phyloP scores from a whole-genome alignment of 1,140 invertebrate species.

The Drosophila eugracilis region DNA sequence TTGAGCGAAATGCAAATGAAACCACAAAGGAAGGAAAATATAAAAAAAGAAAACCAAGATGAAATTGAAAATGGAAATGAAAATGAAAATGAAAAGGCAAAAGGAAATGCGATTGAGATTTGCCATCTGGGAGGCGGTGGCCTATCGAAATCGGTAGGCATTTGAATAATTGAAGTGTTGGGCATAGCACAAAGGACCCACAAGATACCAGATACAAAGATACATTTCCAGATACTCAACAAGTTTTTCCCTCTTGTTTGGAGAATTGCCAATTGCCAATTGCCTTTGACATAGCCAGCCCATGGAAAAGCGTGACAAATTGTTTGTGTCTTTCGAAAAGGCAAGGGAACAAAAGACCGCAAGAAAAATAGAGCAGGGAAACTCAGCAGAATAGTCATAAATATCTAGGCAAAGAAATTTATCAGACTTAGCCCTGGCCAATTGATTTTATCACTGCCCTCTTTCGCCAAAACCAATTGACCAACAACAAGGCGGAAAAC shows the following conservation, averaged over 20 bases:
- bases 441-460: conserved; percentile 52
- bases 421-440: conserved; percentile 48
- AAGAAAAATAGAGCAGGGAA: conserved; percentile 4
- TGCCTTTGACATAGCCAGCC: conserved; percentile 54
- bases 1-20: conserved; percentile 62
- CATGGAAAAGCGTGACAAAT: conserved; percentile 69
- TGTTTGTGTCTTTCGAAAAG: conserved; percentile 31
- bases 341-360: conserved; percentile 8
- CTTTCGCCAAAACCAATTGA: conserved; percentile 18
- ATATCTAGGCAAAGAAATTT: conserved; percentile 48
- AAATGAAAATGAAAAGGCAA: conserved; percentile 15
- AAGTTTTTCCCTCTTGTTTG: conserved; percentile 43
- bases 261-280: conserved; percentile 45
- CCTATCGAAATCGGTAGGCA: conserved; percentile 35
- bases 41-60: conserved; percentile 20
- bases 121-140: conserved; percentile 7
- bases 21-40: conserved; percentile 29
- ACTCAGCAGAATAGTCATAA: conserved; percentile 62
- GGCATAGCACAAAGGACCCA: conserved; percentile 14
- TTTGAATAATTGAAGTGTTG: conserved; percentile 57
- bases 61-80: conserved; percentile 33
- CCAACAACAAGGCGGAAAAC: conserved; percentile 40
- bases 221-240: conserved; percentile 55
- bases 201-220: conserved; percentile 34
- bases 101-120: conserved; percentile 17